Evolutionary conservation across 2,888 invertebrate genomes (phyloP).

Genomic region (Cetonia aurata): DNA sequence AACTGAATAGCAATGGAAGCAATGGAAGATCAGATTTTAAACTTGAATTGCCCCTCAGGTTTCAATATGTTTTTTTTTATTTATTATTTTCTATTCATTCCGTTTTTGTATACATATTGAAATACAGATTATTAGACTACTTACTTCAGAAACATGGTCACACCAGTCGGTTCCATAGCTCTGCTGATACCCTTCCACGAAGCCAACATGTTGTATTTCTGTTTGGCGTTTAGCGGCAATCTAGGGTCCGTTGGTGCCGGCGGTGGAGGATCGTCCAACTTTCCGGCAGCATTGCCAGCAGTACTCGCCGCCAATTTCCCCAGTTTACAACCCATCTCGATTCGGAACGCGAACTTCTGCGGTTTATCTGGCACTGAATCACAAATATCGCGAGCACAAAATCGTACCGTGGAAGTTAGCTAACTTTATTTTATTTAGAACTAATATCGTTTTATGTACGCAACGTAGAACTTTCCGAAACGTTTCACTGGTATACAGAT

Average conservation of each 20-base stretch:
- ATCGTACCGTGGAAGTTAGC: not conserved
- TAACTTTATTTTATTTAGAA: not conserved
- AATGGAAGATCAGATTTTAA: too few relatives aligned
- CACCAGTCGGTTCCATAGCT: slow-evolving; percentile 89
- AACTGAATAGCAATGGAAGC: too few relatives aligned
- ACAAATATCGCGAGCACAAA: slow-evolving; percentile 6
- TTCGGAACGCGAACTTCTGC: not conserved
- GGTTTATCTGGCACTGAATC: slow-evolving; percentile 11
- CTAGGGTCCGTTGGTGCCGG: slow-evolving; percentile 82
- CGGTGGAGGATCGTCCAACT: slow-evolving; percentile 73
- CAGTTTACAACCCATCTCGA: slow-evolving; percentile 82
- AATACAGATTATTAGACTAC: slow-evolving; percentile 65
- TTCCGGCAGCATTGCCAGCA: slow-evolving; percentile 61
- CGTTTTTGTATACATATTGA: too few relatives aligned
- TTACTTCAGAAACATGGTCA: slow-evolving; percentile 93
- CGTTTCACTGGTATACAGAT: not conserved
- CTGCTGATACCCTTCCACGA: slow-evolving; percentile 93
- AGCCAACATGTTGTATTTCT: slow-evolving; percentile 89
- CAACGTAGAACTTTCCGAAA: not conserved
- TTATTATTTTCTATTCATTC: too few relatives aligned
- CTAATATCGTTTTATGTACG: slow-evolving; percentile 17
- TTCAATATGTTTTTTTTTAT: too few relatives aligned
- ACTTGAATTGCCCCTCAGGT: too few relatives aligned
- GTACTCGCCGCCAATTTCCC: slow-evolving; percentile 76
- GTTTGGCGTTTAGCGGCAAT: slow-evolving; percentile 85